phyloP scores from a whole-genome alignment of 1,140 invertebrate species.

The Belonocnema kinseyi region DNA sequence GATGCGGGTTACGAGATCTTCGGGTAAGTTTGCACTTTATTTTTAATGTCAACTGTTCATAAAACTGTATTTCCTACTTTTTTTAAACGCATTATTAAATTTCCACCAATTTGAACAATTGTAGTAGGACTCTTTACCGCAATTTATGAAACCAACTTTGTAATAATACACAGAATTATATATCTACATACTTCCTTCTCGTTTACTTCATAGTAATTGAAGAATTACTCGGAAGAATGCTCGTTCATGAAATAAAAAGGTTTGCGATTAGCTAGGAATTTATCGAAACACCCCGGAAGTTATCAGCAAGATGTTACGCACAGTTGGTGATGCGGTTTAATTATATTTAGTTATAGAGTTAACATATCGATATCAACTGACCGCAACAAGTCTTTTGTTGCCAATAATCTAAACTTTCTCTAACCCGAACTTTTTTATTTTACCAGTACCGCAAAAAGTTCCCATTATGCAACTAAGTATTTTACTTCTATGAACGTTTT shows the following conservation, averaged over 20 bases:
- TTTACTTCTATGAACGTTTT: background rate
- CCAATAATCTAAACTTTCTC: conserved; percentile 14
- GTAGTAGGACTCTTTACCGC: background rate
- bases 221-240: background rate
- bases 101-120: no score
- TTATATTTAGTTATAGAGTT: background rate
- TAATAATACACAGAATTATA: background rate
- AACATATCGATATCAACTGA: background rate
- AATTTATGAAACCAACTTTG: background rate
- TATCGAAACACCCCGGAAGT: background rate
- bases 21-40: conserved; percentile 71
- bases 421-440: background rate
- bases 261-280: conserved; percentile 9
- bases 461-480: conserved; percentile 2
- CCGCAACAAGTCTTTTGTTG: conserved; percentile 1
- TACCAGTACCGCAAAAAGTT: conserved; percentile 5
- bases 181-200: background rate
- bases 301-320: background rate
- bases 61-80: no score
- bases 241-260: background rate
- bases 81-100: no score
- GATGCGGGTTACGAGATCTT: conserved; percentile 88
- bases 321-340: background rate
- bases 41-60: no score
- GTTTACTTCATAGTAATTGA: background rate